phyloP scores from a whole-genome alignment of 2,888 invertebrate genomes.

The Nemotelus nigrinus region DNA sequence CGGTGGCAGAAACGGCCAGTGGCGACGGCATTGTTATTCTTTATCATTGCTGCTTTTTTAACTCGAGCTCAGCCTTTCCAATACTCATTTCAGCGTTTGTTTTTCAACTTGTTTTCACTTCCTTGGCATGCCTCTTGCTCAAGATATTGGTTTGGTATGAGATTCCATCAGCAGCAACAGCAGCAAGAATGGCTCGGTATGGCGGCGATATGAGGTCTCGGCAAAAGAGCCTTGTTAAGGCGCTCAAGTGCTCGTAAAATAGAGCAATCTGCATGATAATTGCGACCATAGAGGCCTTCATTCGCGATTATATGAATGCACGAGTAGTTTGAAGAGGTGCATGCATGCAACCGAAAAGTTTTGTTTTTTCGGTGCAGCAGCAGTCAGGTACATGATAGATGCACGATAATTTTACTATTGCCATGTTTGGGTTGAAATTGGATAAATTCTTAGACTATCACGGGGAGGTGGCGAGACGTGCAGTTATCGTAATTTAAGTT shows the following conservation, averaged over 20 bases:
- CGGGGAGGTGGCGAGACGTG: not conserved
- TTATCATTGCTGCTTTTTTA: conserved; percentile 8
- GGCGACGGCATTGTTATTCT: conserved; percentile 16
- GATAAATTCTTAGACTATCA: conserved; percentile 15
- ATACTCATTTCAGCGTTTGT: conserved; percentile 2
- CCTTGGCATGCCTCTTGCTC: conserved; percentile 16
- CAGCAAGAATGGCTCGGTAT: not conserved
- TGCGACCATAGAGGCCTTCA: conserved; percentile 7
- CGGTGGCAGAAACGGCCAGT: conserved; percentile 14
- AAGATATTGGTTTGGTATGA: not conserved
- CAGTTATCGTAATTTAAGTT: no score
- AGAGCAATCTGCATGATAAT: conserved; percentile 42
- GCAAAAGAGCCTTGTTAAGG: conserved; percentile 35
- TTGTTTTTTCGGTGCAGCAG: conserved; percentile 3
- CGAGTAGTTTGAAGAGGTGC: conserved; percentile 4
- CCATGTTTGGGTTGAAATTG: conserved; percentile 24
- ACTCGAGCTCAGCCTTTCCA: conserved; percentile 3
- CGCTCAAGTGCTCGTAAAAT: conserved; percentile 41
- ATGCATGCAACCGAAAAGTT: not conserved
- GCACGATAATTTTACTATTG: not conserved
- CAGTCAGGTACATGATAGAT: not conserved
- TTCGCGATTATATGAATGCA: not conserved
- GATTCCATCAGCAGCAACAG: conserved; percentile 15
- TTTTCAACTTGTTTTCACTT: conserved; percentile 2
- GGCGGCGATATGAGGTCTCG: conserved; percentile 6